Evolutionary conservation across 2,888 invertebrate species (phyloP), one percentile per base, ranked within the genome.

Genomic region (Agriopis leucophaearia): DNA sequence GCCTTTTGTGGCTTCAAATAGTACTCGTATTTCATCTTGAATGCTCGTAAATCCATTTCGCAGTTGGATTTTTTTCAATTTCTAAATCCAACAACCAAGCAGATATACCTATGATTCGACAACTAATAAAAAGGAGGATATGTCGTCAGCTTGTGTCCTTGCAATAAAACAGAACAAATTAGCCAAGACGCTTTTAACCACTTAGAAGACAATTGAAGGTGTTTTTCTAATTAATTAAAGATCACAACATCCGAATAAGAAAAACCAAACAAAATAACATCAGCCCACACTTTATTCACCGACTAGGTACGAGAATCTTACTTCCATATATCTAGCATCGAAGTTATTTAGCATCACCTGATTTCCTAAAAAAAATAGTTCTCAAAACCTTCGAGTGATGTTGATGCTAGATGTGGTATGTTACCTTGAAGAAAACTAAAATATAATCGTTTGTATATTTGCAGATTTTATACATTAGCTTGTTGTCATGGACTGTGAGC

Each of bases 141-240:
- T 18, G 7, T 27, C 27, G 27, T 27, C 27, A 27, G 27, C 27
- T 18, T 13, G 58, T 38, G 59, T 42, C 50, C 59, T 59, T 59
- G 59, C 59, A 40, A 70, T 72, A 73, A 66, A 27, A 69, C 58
- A 54, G 16, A 51, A 60, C 69, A 66, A 74, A 73, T 66, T 64
- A 70, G 71, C 64, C 51, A 71, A 69, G 36, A 45, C 72, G 69
- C 70, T 74, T 75, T 76, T 77, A 77, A 79, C 81, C 80, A 81
- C 79, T 83, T 76, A 73, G 70, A 65, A 72, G 71, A 70, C 83
- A 83, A 82, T 83, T 85, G 78, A 71, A 78, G 72, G 79, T 74
- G 68, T 72, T 77, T 76, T 80, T 75, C 80, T 83, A 87, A 87
- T 88, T 86, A 82, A 82, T 79, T 83, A 83, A 86, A 80, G 74